Conservation (phyloP, 2,113 vertebrate species). For the Myanophis thanlyinensis region DNA sequence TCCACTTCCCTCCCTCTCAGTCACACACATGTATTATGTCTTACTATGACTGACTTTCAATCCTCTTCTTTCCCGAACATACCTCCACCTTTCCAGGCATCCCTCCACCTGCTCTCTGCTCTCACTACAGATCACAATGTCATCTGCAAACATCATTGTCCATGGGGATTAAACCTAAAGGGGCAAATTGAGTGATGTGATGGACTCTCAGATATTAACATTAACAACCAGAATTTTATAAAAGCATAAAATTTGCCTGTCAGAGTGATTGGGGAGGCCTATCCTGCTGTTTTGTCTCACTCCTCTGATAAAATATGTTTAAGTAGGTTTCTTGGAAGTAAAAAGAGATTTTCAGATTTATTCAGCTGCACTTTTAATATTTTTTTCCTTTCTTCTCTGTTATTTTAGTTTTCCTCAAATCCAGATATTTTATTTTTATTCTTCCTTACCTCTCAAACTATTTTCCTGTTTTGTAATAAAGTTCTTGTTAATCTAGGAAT, state of each 20-base stretch:
- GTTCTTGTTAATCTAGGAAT: neutral
- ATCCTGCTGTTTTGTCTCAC: neutral
- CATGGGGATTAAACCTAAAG: too few species aligned
- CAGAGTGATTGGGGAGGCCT: neutral
- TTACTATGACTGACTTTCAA: too few species aligned
- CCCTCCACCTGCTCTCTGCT: too few species aligned
- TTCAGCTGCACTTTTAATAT: neutral
- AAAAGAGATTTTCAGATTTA: neutral
- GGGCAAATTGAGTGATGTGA: neutral
- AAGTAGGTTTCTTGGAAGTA: neutral
- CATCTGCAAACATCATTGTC: too few species aligned
- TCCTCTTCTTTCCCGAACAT: too few species aligned
- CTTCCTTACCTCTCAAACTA: neutral
- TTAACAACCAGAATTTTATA: neutral
- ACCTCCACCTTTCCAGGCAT: too few species aligned
- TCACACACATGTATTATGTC: too few species aligned
- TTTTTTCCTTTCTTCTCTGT: neutral
- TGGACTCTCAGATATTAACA: neutral
- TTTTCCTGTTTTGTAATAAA: neutral
- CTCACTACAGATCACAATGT: too few species aligned
- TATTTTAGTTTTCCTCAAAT: neutral
- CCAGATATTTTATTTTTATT: neutral
- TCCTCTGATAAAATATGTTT: neutral
- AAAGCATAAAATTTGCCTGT: neutral
- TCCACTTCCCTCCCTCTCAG: too few species aligned